A percentile compares a stretch with the other conserved stretches of the same genome.
Evolutionary conservation across 2,888 invertebrate genomes (phyloP).

Genomic region (Macrophya alboannulata): DNA sequence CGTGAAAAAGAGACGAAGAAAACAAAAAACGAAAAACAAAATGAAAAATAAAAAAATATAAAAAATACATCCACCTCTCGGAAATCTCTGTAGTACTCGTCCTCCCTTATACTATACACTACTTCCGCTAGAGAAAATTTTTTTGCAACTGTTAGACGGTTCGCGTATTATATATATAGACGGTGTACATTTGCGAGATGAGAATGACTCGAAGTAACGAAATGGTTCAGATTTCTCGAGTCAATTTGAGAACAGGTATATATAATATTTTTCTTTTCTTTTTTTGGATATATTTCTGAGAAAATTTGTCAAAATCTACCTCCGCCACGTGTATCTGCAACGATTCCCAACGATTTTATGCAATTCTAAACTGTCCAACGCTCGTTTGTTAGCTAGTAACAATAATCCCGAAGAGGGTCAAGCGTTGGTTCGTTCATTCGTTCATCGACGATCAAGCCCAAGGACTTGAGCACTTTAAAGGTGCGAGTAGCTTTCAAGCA

Average conservation of each 20-base stretch:
- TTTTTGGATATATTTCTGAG: neutral
- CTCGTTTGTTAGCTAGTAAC: neutral
- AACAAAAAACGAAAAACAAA: no score
- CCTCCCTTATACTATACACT: neutral
- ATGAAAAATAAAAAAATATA: no score
- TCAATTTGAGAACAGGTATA: no score
- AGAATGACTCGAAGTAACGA: neutral
- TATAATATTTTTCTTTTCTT: neutral
- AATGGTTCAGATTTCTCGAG: neutral
- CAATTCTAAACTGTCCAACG: neutral
- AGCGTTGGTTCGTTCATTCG: neutral
- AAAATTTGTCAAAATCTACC: neutral
- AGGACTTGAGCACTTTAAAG: conserved; percentile 30
- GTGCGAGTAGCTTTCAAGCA: neutral
- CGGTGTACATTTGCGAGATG: conserved; percentile 20
- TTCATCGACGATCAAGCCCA: conserved; percentile 27
- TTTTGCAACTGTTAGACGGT: neutral
- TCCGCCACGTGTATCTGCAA: neutral
- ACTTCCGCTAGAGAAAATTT: conserved; percentile 1
- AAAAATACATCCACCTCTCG: neutral
- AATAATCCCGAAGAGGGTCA: conserved; percentile 34
- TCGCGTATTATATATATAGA: neutral
- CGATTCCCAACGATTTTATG: neutral
- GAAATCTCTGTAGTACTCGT: neutral
- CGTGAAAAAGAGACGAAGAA: neutral